Conservation (phyloP, 1,140 invertebrate species). For the Dolichoris vasculosae region DNA sequence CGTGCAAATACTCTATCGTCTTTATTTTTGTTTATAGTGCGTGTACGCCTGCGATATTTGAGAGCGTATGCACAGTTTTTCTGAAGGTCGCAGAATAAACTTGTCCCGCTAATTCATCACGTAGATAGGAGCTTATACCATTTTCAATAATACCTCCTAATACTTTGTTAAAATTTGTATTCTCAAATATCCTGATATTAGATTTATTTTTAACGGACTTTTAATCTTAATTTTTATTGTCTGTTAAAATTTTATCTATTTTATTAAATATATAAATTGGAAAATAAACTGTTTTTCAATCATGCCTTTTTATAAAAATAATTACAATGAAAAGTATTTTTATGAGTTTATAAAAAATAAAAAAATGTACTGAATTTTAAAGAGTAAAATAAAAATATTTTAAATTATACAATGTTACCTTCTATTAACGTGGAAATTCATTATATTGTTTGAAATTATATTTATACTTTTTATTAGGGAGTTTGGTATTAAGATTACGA, state of each 20-base stretch:
- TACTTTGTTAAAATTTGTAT: background rate
- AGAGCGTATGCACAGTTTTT: background rate
- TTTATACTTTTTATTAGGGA: background rate
- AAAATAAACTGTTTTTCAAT: too few relatives aligned
- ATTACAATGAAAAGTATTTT: too few relatives aligned
- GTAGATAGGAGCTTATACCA: background rate
- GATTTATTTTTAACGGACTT: too few relatives aligned
- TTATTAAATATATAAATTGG: too few relatives aligned
- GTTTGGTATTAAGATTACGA: background rate
- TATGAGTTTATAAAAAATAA: background rate
- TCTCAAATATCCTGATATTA: too few relatives aligned
- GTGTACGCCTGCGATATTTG: background rate
- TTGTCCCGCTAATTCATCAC: background rate
- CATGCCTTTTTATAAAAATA: too few relatives aligned
- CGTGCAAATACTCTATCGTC: background rate
- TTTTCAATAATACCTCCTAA: too few relatives aligned
- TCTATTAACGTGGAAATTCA: background rate
- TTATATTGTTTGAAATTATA: background rate
- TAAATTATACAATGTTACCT: background rate
- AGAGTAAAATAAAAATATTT: background rate
- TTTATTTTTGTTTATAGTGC: background rate
- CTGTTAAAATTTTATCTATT: too few relatives aligned
- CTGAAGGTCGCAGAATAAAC: background rate
- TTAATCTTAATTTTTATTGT: too few relatives aligned
- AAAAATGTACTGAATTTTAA: background rate